These are phyloP conservation scores for Merodon equestris DNA, from an alignment of 2,888 invertebrate species.

Conservation along the genomic window DNA sequence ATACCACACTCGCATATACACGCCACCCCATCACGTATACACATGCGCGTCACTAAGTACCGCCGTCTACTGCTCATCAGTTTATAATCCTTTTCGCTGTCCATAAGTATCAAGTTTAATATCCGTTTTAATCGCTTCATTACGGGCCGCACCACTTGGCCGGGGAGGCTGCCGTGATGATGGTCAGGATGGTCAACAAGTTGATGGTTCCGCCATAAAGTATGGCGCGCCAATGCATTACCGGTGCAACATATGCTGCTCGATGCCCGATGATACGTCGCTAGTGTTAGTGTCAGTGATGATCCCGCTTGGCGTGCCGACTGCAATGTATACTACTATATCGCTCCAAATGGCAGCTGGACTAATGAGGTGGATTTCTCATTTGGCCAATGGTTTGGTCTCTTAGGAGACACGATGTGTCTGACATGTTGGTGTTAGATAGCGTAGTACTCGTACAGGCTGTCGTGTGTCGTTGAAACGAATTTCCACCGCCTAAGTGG, in stretches of 20 bases:
- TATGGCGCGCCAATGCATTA: conserved; percentile 62
- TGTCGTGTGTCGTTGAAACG: conserved; percentile 31
- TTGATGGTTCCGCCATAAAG: conserved; percentile 65
- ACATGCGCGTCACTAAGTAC: conserved; percentile 18
- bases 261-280: conserved; percentile 16
- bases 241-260: conserved; percentile 23
- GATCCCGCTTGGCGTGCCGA: conserved; percentile 17
- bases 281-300: conserved; percentile 41
- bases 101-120: conserved; percentile 68
- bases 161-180: conserved; percentile 40
- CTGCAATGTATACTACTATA: conserved; percentile 19
- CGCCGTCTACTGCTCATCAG: conserved; percentile 40
- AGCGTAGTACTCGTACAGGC: no score
- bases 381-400: conserved; percentile 6
- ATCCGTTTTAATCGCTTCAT: conserved; percentile 67
- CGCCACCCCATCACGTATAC: conserved; percentile 11
- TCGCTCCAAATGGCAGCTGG: conserved; percentile 41
- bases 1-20: conserved; percentile 23
- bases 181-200: conserved; percentile 37
- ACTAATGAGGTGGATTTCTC: conserved; percentile 53
- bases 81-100: conserved; percentile 65
- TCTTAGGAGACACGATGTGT: conserved; percentile 10
- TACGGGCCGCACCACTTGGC: conserved; percentile 59
- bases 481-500: conserved; percentile 43
- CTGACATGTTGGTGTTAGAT: conserved; percentile 45